Evolutionary conservation across 2,888 invertebrate genomes (phyloP).

Genomic region (Salticus scenicus): DNA sequence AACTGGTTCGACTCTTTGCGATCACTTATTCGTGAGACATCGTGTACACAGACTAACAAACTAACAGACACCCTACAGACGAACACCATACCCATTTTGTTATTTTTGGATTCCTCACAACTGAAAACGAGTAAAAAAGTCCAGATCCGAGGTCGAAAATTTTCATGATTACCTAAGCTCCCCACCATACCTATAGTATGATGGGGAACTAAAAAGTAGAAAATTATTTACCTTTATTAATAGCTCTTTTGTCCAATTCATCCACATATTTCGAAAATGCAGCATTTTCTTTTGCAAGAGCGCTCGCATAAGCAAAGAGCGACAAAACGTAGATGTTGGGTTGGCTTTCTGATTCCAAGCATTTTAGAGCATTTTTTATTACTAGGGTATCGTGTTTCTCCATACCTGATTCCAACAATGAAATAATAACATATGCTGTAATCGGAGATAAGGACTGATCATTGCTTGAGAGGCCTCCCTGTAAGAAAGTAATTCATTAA

Average conservation of each 20-base stretch:
- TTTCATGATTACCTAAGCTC: too few relatives aligned
- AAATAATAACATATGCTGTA: constrained; percentile 83
- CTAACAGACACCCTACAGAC: too few relatives aligned
- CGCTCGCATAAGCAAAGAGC: constrained; percentile 79
- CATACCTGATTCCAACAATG: constrained; percentile 80
- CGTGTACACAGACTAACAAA: too few relatives aligned
- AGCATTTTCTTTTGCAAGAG: constrained; percentile 77
- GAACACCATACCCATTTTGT: too few relatives aligned
- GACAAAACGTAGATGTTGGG: constrained; percentile 77
- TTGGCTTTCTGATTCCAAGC: constrained; percentile 78
- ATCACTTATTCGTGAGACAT: too few relatives aligned
- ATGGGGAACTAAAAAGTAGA: too few relatives aligned
- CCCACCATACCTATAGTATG: too few relatives aligned
- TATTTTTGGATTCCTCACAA: too few relatives aligned
- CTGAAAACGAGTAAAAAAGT: too few relatives aligned
- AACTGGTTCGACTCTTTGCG: too few relatives aligned
- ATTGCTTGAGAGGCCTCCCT: constrained; percentile 66
- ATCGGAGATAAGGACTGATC: constrained; percentile 80
- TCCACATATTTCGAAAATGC: constrained; percentile 74
- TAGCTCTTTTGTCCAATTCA: constrained; percentile 33
- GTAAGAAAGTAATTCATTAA: too few relatives aligned
- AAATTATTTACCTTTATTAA: constrained; percentile 18
- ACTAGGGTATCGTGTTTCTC: constrained; percentile 76
- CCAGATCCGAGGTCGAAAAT: too few relatives aligned
- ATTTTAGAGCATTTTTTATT: constrained; percentile 80